Conservation (phyloP, 2,113 vertebrate genomes). For the Rutilus rutilus region DNA sequence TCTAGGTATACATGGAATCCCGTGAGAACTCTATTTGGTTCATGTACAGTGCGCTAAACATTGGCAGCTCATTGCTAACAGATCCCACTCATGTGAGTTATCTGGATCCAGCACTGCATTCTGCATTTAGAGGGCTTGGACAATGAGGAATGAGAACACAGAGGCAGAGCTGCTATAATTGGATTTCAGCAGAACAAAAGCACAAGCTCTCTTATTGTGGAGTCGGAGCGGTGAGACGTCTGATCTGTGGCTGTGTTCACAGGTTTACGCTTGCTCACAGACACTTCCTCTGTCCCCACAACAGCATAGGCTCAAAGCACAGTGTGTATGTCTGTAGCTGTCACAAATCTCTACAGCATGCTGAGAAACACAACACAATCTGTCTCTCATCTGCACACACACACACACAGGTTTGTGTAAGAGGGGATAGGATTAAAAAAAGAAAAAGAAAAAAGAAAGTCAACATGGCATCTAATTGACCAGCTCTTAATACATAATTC, state of each 20-base stretch:
- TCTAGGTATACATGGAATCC: constrained; percentile 35
- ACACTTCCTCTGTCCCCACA: constrained; percentile 15
- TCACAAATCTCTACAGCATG: constrained; percentile 47
- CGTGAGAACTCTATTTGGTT: background rate
- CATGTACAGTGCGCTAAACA: constrained; percentile 23
- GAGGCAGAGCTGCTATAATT: constrained; percentile 48
- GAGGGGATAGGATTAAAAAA: background rate
- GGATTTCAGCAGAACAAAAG: constrained; percentile 52
- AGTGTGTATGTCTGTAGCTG: constrained; percentile 32
- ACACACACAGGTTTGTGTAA: background rate
- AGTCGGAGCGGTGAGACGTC: constrained; percentile 25
- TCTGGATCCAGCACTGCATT: background rate
- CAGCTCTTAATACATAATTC: background rate
- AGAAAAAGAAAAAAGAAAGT: background rate
- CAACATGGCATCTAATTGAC: constrained; percentile 10
- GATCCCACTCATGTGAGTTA: constrained; percentile 21
- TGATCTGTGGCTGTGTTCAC: constrained; percentile 28
- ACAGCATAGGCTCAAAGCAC: constrained; percentile 40
- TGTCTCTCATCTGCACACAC: constrained; percentile 38
- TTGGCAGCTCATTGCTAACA: constrained; percentile 22
- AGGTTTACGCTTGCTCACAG: constrained; percentile 43
- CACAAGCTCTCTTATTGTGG: constrained; percentile 29
- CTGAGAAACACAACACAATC: constrained; percentile 48
- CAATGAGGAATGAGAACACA: constrained; percentile 25
- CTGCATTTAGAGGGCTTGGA: constrained; percentile 17